phyloP scores from a whole-genome alignment of 2,888 invertebrate species.

The Actias luna region DNA sequence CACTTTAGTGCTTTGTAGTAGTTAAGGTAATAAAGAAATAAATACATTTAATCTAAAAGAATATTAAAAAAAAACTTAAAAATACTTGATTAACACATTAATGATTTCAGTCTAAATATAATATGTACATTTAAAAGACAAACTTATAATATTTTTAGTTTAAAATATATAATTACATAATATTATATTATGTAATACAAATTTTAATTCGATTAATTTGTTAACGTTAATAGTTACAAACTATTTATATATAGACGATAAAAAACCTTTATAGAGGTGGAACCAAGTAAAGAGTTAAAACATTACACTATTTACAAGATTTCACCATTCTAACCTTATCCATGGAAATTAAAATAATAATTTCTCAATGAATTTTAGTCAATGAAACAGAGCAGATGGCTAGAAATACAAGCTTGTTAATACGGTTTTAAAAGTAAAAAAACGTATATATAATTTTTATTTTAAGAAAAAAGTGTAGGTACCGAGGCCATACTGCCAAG shows the following conservation, averaged over 20 bases:
- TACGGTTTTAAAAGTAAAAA: not conserved
- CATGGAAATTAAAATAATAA: constrained; percentile 36
- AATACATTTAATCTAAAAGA: constrained; percentile 20
- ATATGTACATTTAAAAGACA: constrained; percentile 15
- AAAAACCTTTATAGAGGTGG: constrained; percentile 47
- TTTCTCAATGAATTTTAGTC: not conserved
- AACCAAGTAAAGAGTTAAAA: constrained; percentile 69
- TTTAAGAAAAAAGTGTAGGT: not conserved
- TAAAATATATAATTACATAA: not conserved
- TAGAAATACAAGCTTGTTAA: not conserved
- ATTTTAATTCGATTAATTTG: constrained; percentile 23
- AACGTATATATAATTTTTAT: not conserved
- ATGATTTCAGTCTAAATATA: constrained; percentile 21
- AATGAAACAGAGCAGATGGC: not conserved
- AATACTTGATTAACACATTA: constrained; percentile 13
- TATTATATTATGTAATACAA: constrained; percentile 14
- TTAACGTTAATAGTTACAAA: constrained; percentile 19
- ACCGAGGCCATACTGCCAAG: too few relatives aligned
- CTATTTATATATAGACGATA: constrained; percentile 12
- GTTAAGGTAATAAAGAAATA: constrained; percentile 17
- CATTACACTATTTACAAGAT: constrained; percentile 70
- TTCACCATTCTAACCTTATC: constrained; percentile 49
- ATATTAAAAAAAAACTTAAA: constrained; percentile 8
- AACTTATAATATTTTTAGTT: not conserved
- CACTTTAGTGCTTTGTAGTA: not conserved